These are phyloP conservation scores for Coccyzus lansbergi DNA, from an alignment of 2,797 vertebrate genomes.

Conservation along the genomic window DNA sequence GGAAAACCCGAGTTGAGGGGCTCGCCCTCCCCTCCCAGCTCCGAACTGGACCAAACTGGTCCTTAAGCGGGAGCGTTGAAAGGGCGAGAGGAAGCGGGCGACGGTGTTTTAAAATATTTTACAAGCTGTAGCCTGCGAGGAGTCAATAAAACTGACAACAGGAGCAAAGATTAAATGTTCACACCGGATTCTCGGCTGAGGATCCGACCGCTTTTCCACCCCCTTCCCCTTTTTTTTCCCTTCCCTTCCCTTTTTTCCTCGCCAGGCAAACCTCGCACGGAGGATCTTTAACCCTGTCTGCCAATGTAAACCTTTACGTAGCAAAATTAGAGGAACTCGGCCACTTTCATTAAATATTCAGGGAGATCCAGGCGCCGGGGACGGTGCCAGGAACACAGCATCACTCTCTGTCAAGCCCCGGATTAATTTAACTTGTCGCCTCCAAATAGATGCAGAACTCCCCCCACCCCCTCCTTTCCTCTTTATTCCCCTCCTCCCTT, in stretches of 20 bases:
- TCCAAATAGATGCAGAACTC: constrained; percentile 34
- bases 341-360: constrained; percentile 82
- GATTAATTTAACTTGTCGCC: constrained; percentile 70
- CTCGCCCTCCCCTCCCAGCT: neutral
- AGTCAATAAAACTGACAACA: constrained; percentile 61
- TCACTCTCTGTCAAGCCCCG: constrained; percentile 79
- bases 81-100: constrained; percentile 20
- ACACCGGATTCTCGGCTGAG: constrained; percentile 15
- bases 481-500: no score
- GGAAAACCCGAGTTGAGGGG: neutral
- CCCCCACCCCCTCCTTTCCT: no score
- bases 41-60: constrained; percentile 45
- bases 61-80: constrained; percentile 13
- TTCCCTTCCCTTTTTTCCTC: constrained; percentile 39
- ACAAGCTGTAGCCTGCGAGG: constrained; percentile 45
- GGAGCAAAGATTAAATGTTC: constrained; percentile 49
- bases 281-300: constrained; percentile 74
- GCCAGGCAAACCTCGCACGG: constrained; percentile 48
- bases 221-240: neutral
- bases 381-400: constrained; percentile 30
- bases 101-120: constrained; percentile 34
- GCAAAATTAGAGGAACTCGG: constrained; percentile 78
- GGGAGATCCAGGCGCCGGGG: constrained; percentile 73
- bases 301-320: constrained; percentile 83
- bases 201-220: neutral